Evolutionary conservation across 1,140 invertebrate species (phyloP).

Genomic region (Apocrypta bakeri): DNA sequence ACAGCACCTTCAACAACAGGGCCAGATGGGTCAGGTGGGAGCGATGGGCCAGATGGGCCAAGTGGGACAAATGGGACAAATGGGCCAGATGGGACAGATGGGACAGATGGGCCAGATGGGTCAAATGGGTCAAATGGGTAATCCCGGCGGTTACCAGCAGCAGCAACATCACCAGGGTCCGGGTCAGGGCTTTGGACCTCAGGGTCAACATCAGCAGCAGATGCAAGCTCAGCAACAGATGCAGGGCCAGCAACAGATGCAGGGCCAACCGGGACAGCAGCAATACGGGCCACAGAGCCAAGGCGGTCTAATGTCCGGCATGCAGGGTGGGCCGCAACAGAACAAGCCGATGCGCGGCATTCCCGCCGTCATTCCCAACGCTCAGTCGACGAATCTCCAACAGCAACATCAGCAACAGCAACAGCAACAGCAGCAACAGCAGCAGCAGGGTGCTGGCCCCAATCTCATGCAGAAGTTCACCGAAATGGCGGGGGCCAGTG

Average conservation of each 20-base stretch:
- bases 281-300: conserved; percentile 38
- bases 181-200: conserved; percentile 58
- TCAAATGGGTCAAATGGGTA: conserved; percentile 56
- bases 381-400: conserved; percentile 69
- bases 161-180: conserved; percentile 59
- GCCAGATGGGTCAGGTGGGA: conserved; percentile 65
- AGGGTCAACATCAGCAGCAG: conserved; percentile 48
- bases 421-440: conserved; percentile 68
- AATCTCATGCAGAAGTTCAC: conserved; percentile 89
- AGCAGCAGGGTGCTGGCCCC: conserved; percentile 71
- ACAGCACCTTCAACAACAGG: conserved; percentile 69
- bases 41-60: conserved; percentile 52
- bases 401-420: conserved; percentile 70
- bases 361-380: conserved; percentile 78
- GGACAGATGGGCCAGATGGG: conserved; percentile 70
- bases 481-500: conserved; percentile 83
- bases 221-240: conserved; percentile 53
- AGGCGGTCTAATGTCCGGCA: conserved; percentile 36
- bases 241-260: conserved; percentile 55
- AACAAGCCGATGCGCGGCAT: conserved; percentile 74
- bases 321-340: conserved; percentile 56
- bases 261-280: conserved; percentile 54
- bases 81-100: conserved; percentile 59
- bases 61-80: conserved; percentile 57
- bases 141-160: conserved; percentile 42